A percentile compares a stretch with the other conserved stretches of the same genome.
Conservation (phyloP, 2,888 invertebrate genomes). For the Agelastica alni region DNA sequence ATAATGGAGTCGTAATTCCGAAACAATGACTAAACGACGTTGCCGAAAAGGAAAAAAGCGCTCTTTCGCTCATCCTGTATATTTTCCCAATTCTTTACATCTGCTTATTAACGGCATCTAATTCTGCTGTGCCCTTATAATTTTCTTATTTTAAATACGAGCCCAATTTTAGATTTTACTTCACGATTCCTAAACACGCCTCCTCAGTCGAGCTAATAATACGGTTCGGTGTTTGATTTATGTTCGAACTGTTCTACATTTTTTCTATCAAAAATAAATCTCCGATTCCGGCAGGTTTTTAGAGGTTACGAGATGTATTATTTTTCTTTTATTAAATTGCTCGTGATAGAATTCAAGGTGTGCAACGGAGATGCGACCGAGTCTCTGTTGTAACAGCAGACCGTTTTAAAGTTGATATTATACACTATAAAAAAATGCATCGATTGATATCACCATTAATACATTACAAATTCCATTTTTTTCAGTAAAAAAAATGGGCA, state of each 20-base stretch:
- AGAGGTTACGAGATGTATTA: conserved; percentile 26
- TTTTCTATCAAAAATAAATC: conserved; percentile 33
- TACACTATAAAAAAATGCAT: too few species aligned
- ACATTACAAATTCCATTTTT: too few species aligned
- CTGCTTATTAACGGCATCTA: conserved; percentile 35
- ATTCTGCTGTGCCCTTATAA: conserved; percentile 38
- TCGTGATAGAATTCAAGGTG: conserved; percentile 25
- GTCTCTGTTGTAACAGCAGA: too few species aligned
- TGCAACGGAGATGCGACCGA: conserved; percentile 11
- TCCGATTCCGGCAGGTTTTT: conserved; percentile 29
- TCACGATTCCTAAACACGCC: conserved; percentile 36
- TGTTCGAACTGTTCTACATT: conserved; percentile 36
- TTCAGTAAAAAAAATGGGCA: too few species aligned
- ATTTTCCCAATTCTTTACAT: conserved; percentile 26
- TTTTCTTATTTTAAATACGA: conserved; percentile 41
- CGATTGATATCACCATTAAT: too few species aligned
- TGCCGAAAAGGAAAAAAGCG: conserved; percentile 6
- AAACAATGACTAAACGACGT: too few species aligned
- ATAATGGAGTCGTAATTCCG: too few species aligned
- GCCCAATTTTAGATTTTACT: conserved; percentile 38
- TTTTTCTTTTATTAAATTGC: conserved; percentile 26
- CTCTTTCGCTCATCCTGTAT: conserved; percentile 7
- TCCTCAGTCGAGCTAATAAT: conserved; percentile 38
- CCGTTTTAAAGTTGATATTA: too few species aligned
- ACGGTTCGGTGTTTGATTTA: conserved; percentile 40